Evolutionary conservation across 2,797 vertebrate genomes (phyloP).

Genomic region (Myripristis murdjan): DNA sequence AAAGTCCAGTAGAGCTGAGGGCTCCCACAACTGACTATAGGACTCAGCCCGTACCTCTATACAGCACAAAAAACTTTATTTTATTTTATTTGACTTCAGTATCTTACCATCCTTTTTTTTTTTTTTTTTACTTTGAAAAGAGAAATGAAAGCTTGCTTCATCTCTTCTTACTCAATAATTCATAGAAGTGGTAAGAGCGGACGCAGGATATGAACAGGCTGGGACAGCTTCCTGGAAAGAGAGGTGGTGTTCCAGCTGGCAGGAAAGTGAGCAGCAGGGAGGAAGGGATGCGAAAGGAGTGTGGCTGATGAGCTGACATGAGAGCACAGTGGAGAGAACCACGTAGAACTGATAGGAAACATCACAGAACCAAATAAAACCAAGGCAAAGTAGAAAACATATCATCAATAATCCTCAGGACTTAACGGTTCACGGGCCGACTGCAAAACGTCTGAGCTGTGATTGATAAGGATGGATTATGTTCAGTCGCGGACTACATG

Average conservation of each 20-base stretch:
- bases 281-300: neutral
- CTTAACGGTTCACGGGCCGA: too few species aligned
- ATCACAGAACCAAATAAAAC: neutral
- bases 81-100: too few species aligned
- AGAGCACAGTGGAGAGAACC: neutral
- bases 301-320: constrained; percentile 50
- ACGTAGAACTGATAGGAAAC: too few species aligned
- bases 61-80: too few species aligned
- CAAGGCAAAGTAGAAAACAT: neutral
- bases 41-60: too few species aligned
- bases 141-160: neutral
- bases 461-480: too few species aligned
- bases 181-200: constrained; percentile 39
- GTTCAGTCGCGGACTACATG: too few species aligned
- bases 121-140: too few species aligned
- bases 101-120: too few species aligned
- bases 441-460: too few species aligned
- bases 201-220: constrained; percentile 40
- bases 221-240: constrained; percentile 24
- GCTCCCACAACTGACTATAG: neutral
- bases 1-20: neutral
- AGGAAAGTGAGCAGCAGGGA: constrained; percentile 1
- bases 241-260: constrained; percentile 32
- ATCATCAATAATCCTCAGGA: too few species aligned
- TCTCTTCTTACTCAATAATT: neutral